A percentile compares a stretch with the other conserved stretches of the same genome.
These are phyloP conservation scores for Albula glossodonta DNA, from an alignment of 2,113 vertebrate species.

Conservation along the genomic window DNA sequence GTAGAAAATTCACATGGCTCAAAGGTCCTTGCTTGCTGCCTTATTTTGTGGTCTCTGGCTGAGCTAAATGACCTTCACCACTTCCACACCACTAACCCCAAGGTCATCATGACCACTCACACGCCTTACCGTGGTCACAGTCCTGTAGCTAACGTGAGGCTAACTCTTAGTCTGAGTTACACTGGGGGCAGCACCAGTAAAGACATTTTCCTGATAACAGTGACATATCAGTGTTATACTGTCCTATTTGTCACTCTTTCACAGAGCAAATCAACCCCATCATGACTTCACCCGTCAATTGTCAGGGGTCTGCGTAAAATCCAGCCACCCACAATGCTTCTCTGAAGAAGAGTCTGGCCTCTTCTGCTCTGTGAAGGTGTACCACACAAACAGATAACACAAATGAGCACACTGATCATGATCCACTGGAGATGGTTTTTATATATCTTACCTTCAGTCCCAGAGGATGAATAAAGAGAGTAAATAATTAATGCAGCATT, in stretches of 20 bases:
- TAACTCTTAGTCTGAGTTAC: not conserved
- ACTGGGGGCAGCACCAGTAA: not conserved
- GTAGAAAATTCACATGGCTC: not conserved
- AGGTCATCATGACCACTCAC: not conserved
- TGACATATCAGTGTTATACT: not conserved
- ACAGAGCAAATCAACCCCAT: conserved; percentile 1
- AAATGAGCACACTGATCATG: too few relatives aligned
- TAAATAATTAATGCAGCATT: not conserved
- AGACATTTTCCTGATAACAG: not conserved
- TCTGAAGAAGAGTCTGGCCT: not conserved
- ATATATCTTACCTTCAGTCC: not conserved
- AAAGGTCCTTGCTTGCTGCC: not conserved
- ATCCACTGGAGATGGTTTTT: too few relatives aligned
- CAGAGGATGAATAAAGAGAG: not conserved
- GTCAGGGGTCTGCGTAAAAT: not conserved
- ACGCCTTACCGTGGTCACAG: not conserved
- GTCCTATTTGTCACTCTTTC: conserved; percentile 5
- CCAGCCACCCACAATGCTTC: not conserved
- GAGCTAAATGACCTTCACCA: not conserved
- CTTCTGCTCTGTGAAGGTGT: not conserved
- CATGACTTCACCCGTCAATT: not conserved
- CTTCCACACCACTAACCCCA: not conserved
- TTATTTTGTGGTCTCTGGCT: not conserved
- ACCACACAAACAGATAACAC: too few relatives aligned
- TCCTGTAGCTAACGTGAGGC: not conserved